These are phyloP conservation scores for Poecilia wingei DNA, from an alignment of 2,797 vertebrate species.

Conservation along the genomic window DNA sequence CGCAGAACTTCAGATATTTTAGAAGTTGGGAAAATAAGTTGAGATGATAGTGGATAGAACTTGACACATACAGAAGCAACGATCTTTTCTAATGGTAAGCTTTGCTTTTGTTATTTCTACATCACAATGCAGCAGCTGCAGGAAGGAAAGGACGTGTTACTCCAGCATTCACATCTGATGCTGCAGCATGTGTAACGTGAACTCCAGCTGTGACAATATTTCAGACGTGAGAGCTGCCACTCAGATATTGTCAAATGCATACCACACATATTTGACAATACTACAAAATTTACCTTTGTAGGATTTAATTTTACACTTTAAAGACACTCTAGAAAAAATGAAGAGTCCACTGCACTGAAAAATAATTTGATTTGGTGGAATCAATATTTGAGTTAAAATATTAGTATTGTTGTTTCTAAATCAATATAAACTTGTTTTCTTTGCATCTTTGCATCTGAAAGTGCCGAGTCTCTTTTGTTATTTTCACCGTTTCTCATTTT, in stretches of 20 bases:
- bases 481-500: too few species aligned
- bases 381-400: too few species aligned
- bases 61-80: neutral
- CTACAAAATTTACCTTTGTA: neutral
- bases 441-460: too few species aligned
- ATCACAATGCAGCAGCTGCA: neutral
- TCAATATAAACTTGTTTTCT: too few species aligned
- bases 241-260: neutral
- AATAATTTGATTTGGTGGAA: too few species aligned
- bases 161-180: neutral
- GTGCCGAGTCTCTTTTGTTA: too few species aligned
- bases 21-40: neutral
- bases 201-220: neutral
- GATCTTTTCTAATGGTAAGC: neutral
- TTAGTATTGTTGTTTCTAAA: too few species aligned
- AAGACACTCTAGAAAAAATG: neutral
- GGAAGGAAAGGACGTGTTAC: neutral
- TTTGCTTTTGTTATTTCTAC: neutral
- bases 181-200: neutral
- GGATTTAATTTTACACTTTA: neutral
- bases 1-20: neutral
- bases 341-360: too few species aligned
- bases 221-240: neutral
- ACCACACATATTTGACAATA: neutral
- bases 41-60: neutral